These are phyloP conservation scores for Gobiocypris rarus DNA, from an alignment of 2,113 vertebrate species.

Conservation along the genomic window DNA sequence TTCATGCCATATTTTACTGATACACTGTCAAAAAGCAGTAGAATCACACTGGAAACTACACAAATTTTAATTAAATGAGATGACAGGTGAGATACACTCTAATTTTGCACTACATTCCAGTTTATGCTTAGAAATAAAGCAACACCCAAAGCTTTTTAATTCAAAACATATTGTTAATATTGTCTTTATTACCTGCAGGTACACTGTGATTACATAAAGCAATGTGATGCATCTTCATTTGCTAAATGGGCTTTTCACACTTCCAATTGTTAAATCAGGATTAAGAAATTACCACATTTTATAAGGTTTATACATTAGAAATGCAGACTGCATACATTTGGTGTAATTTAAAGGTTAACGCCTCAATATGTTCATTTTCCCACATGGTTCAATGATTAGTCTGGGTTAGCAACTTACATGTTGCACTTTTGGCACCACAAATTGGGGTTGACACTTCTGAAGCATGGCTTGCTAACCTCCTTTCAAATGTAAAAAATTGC, in stretches of 20 bases:
- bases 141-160: slow-evolving; percentile 66
- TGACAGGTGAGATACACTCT: slow-evolving; percentile 10
- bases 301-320: not conserved
- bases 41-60: not conserved
- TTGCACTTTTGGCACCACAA: not conserved
- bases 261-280: not conserved
- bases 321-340: not conserved
- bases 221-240: not conserved
- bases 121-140: slow-evolving; percentile 54
- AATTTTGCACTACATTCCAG: slow-evolving; percentile 41
- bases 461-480: not conserved
- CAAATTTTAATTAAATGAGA: slow-evolving; percentile 11
- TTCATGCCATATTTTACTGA: not conserved
- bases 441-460: not conserved
- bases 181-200: not conserved
- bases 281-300: not conserved
- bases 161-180: slow-evolving; percentile 42
- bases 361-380: not conserved
- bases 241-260: not conserved
- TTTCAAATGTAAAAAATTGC: not conserved
- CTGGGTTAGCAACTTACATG: not conserved
- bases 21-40: slow-evolving; percentile 1
- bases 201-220: not conserved
- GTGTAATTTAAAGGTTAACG: not conserved
- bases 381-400: not conserved